Evolutionary conservation across 1,140 invertebrate species (phyloP).

Genomic region (Brachionus manjavacas): DNA sequence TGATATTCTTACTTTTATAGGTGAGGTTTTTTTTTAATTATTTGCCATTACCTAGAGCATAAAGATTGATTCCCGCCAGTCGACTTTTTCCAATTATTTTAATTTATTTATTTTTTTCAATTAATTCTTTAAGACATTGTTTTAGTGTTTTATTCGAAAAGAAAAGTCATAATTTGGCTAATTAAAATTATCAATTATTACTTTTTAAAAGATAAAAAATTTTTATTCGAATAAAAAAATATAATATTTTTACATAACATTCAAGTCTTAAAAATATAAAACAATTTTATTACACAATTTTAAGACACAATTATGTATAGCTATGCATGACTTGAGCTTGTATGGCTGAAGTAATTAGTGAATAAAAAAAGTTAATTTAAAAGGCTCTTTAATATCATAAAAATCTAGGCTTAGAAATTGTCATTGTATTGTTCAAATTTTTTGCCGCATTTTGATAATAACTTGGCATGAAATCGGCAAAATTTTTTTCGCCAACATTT

Average conservation of each 20-base stretch:
- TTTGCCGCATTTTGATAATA: neutral
- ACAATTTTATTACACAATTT: neutral
- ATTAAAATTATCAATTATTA: neutral
- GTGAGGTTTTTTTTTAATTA: neutral
- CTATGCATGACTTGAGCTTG: neutral
- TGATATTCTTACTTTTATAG: neutral
- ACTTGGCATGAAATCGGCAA: neutral
- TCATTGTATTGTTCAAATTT: neutral
- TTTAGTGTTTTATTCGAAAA: neutral
- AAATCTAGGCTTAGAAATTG: constrained; percentile 21
- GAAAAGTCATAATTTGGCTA: neutral
- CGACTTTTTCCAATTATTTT: neutral
- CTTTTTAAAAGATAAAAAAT: neutral
- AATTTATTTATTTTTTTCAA: neutral
- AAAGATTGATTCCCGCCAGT: neutral
- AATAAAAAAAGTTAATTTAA: neutral
- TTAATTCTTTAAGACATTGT: neutral
- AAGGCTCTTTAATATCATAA: neutral
- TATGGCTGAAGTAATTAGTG: neutral
- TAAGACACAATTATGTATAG: neutral
- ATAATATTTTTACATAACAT: neutral
- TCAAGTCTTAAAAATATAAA: neutral
- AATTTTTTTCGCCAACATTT: neutral
- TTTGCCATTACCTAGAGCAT: neutral
- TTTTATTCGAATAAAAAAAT: neutral